phyloP scores from a whole-genome alignment of 2,888 invertebrate species.

The Lasioglossum vierecki region DNA sequence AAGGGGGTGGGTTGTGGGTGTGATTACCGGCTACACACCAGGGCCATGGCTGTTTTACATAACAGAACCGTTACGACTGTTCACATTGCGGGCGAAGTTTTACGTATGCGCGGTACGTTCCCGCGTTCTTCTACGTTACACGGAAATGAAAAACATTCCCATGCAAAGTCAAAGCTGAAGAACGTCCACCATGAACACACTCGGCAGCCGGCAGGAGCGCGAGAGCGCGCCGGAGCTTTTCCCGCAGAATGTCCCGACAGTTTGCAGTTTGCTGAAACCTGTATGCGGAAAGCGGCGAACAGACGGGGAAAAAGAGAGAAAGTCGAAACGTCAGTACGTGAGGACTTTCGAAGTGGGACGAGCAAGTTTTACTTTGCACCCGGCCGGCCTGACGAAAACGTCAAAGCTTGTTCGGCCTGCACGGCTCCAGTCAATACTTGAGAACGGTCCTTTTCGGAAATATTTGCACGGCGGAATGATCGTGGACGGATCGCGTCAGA shows the following conservation, averaged over 20 bases:
- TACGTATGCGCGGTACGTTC: constrained; percentile 34
- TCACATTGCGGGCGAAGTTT: constrained; percentile 42
- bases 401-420: constrained; percentile 30
- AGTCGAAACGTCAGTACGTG: constrained; percentile 44
- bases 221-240: constrained; percentile 7
- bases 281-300: constrained; percentile 56
- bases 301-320: constrained; percentile 27
- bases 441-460: neutral
- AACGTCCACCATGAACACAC: constrained; percentile 56
- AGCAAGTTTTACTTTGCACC: constrained; percentile 63
- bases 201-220: neutral
- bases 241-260: constrained; percentile 62
- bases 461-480: constrained; percentile 19
- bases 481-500: neutral
- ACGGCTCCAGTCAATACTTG: constrained; percentile 33
- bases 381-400: constrained; percentile 29
- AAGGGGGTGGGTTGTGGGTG: neutral
- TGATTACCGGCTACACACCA: constrained; percentile 13
- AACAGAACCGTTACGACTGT: constrained; percentile 53
- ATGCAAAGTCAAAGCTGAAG: constrained; percentile 63
- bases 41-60: constrained; percentile 44
- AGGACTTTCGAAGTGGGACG: constrained; percentile 68
- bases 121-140: constrained; percentile 49
- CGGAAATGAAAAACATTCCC: constrained; percentile 64
- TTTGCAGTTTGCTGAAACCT: constrained; percentile 69